phyloP scores from a whole-genome alignment of 2,888 invertebrate genomes.

The Branchinecta sandiegonensis region DNA sequence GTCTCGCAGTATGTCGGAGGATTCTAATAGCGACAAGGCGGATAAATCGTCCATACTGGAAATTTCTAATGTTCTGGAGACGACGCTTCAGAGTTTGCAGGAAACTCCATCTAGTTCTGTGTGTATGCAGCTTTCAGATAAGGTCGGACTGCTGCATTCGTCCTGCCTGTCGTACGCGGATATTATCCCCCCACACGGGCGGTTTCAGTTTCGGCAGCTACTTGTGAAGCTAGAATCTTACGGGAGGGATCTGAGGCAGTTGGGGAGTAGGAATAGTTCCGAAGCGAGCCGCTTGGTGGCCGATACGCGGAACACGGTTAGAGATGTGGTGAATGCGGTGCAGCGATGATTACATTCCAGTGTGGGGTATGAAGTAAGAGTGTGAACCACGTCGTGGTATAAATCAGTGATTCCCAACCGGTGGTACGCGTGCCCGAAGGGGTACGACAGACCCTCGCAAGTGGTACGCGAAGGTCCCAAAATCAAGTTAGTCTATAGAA shows the following conservation, averaged over 20 bases:
- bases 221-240: constrained; percentile 53
- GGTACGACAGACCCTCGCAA: no score
- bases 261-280: constrained; percentile 51
- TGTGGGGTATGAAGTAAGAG: no score
- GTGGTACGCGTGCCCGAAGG: no score
- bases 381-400: no score
- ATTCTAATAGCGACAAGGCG: constrained; percentile 13
- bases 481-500: no score
- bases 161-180: constrained; percentile 73
- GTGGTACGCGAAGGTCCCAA: no score
- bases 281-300: constrained; percentile 51
- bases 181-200: constrained; percentile 64
- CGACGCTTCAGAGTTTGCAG: constrained; percentile 27
- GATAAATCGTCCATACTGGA: constrained; percentile 27
- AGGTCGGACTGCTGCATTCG: constrained; percentile 60
- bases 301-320: constrained; percentile 55
- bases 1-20: background rate
- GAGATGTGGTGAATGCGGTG: constrained; percentile 58
- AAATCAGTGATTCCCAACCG: no score
- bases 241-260: constrained; percentile 50
- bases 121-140: constrained; percentile 63
- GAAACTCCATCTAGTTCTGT: constrained; percentile 37
- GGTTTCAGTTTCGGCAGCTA: constrained; percentile 69
- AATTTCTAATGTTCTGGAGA: constrained; percentile 28
- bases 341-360: constrained; percentile 39